Percentiles rank a stretch among this genome's conserved stretches.
These are phyloP conservation scores for Siphonodentalium dalli DNA, from an alignment of 2,888 invertebrate species.

Conservation along the genomic window DNA sequence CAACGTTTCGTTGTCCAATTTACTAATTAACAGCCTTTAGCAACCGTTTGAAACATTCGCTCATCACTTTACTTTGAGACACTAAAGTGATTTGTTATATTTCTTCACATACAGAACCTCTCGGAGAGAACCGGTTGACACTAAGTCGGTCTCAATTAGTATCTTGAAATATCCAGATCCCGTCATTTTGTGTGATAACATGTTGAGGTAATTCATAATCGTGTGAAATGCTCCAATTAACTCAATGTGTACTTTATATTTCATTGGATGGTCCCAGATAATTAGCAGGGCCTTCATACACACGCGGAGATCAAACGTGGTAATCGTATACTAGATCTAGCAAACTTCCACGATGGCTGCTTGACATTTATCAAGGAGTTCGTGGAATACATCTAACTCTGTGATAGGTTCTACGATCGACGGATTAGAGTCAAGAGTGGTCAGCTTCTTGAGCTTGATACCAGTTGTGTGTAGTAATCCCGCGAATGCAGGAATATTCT, in stretches of 20 bases:
- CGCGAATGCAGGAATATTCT: not conserved
- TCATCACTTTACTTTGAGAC: conserved; percentile 3
- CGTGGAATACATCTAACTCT: not conserved
- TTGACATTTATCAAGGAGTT: not conserved
- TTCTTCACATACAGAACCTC: conserved; percentile 4
- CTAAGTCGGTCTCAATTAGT: conserved; percentile 4
- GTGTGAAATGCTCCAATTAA: conserved; percentile 8
- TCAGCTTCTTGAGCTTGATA: not conserved
- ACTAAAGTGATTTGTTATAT: conserved; percentile 4
- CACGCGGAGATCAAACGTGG: conserved; percentile 6
- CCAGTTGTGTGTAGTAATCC: not conserved
- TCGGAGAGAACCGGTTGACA: conserved; percentile 3
- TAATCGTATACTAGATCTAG: not conserved
- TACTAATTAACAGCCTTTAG: too few species aligned
- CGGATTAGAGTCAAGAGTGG: conserved; percentile 9
- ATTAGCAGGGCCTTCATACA: conserved; percentile 8
- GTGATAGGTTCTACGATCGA: conserved; percentile 9
- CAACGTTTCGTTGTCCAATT: too few species aligned
- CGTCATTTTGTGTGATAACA: conserved; percentile 1
- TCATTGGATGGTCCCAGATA: conserved; percentile 3
- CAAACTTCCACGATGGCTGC: conserved; percentile 10
- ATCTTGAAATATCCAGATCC: conserved; percentile 12
- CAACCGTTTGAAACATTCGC: not conserved
- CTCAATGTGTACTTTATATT: not conserved
- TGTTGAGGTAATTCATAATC: conserved; percentile 7